Evolutionary conservation across 1,140 invertebrate genomes (phyloP).

Genomic region (Drosophila rhopaloa): DNA sequence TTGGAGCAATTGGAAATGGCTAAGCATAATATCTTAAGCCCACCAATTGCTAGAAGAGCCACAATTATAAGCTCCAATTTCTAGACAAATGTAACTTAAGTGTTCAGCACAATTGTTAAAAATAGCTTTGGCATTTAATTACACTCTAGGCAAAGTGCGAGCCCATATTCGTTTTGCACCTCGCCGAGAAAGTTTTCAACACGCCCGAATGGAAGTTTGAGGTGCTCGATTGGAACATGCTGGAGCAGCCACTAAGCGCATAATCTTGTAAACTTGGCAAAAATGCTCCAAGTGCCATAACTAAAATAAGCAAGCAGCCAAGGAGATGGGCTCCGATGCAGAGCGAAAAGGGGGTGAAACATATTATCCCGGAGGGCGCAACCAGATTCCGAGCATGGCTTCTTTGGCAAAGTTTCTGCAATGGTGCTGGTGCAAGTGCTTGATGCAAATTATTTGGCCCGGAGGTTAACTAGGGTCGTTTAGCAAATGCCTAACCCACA

Average conservation of each 20-base stretch:
- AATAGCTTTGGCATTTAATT: conserved; percentile 67
- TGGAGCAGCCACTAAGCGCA: conserved; percentile 70
- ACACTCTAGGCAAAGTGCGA: conserved; percentile 46
- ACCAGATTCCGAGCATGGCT: conserved; percentile 64
- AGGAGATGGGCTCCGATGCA: conserved; percentile 1
- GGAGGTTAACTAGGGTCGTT: conserved; percentile 81
- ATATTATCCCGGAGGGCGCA: conserved; percentile 57
- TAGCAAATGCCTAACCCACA: conserved; percentile 77
- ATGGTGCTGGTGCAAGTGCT: conserved; percentile 69
- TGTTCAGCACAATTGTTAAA: conserved; percentile 25
- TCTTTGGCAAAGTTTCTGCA: conserved; percentile 53
- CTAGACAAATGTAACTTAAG: not conserved
- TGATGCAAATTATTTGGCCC: conserved; percentile 83
- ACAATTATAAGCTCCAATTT: conserved; percentile 10
- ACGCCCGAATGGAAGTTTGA: conserved; percentile 51
- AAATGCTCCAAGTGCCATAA: conserved; percentile 78
- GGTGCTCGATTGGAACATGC: conserved; percentile 41
- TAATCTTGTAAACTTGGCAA: conserved; percentile 82
- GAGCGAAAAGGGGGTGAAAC: conserved; percentile 10
- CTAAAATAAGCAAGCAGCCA: conserved; percentile 73
- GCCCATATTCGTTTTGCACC: conserved; percentile 60
- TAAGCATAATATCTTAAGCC: not conserved
- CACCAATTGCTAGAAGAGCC: conserved; percentile 10
- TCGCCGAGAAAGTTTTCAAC: conserved; percentile 60
- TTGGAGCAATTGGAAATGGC: conserved; percentile 5